These are phyloP conservation scores for Cerceris ruficornis DNA, from an alignment of 2,888 invertebrate genomes.

Conservation along the genomic window DNA sequence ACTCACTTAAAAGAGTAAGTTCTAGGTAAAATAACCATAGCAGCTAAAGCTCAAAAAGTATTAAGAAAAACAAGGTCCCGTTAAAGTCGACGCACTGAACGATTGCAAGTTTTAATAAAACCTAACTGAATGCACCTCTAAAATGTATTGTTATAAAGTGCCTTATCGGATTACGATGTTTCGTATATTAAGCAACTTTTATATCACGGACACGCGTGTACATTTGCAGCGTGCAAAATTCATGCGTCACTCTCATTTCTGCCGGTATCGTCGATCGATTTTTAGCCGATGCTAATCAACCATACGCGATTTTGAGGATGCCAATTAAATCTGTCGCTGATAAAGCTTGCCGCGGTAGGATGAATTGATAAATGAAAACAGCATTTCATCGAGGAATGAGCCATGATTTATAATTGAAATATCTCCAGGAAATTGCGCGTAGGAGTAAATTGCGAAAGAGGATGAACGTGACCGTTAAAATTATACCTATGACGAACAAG, in stretches of 20 bases:
- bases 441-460: slow-evolving; percentile 42
- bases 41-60: too few species aligned
- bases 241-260: neutral
- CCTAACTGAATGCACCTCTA: too few species aligned
- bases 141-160: neutral
- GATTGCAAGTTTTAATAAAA: too few species aligned
- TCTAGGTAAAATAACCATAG: too few species aligned
- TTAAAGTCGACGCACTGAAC: too few species aligned
- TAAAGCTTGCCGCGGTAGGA: neutral
- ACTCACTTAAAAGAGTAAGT: too few species aligned
- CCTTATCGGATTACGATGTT: neutral
- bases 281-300: neutral
- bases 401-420: slow-evolving; percentile 15
- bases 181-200: neutral
- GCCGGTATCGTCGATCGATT: neutral
- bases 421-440: slow-evolving; percentile 20
- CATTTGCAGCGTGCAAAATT: neutral
- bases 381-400: neutral
- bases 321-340: neutral
- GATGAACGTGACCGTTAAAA: slow-evolving; percentile 63
- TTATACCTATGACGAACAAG: slow-evolving; percentile 61
- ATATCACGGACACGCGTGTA: neutral
- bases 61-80: too few species aligned
- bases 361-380: neutral
- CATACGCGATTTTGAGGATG: neutral